A percentile compares a stretch with the other conserved stretches of the same genome.
Evolutionary conservation across 2,113 vertebrate genomes (phyloP).

Genomic region (Mobula birostris): DNA sequence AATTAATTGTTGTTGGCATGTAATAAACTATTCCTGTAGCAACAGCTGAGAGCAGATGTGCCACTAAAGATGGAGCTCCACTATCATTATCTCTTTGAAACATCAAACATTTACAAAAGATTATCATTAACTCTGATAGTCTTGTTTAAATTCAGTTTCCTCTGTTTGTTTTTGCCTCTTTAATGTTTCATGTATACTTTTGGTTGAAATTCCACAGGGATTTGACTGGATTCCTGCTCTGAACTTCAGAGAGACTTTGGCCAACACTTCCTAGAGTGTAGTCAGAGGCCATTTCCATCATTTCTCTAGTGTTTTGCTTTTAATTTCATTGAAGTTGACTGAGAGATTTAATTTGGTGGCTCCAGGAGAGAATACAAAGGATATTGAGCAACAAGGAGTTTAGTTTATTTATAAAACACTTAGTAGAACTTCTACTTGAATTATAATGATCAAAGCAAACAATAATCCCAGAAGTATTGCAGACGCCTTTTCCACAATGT

Average conservation of each 20-base stretch:
- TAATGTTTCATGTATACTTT: not conserved
- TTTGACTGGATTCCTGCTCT: not conserved
- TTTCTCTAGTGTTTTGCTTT: not conserved
- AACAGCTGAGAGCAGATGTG: not conserved
- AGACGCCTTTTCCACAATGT: not conserved
- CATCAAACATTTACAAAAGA: constrained; percentile 4
- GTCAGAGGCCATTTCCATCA: not conserved
- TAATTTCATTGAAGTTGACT: not conserved
- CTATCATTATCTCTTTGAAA: constrained; percentile 26
- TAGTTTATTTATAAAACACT: not conserved
- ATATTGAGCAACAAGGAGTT: not conserved
- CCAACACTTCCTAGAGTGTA: not conserved
- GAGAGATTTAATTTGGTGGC: not conserved
- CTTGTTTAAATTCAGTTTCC: not conserved
- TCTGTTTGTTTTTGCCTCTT: not conserved
- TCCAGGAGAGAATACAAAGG: not conserved
- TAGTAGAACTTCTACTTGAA: not conserved
- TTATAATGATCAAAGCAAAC: not conserved
- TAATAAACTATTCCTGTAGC: not conserved
- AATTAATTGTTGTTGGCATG: not conserved
- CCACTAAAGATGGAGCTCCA: not conserved
- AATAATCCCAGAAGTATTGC: not conserved
- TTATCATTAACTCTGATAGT: not conserved
- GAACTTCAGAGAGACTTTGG: not conserved
- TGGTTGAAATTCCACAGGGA: not conserved